Percentiles rank a stretch among this genome's conserved stretches.
Conservation (phyloP, 2,888 invertebrate genomes). For the Chouioia cunea region DNA sequence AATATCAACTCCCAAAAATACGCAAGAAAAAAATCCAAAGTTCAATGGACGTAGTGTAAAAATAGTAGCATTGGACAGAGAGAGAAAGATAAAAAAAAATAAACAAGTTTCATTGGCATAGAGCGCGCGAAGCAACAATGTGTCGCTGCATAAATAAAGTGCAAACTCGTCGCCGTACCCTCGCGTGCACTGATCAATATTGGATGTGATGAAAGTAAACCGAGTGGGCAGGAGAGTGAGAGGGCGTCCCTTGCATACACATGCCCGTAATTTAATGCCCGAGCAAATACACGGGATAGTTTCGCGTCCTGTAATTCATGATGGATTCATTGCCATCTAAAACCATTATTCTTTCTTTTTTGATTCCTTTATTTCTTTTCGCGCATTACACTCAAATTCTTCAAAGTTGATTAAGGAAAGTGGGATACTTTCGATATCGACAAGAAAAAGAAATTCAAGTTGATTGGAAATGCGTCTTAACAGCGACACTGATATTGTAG, state of each 20-base stretch:
- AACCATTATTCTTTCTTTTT: too few species aligned
- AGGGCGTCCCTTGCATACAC: neutral
- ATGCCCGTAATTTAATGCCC: slow-evolving; percentile 65
- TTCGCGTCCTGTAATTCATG: slow-evolving; percentile 55
- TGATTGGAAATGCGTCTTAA: neutral
- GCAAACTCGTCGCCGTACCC: slow-evolving; percentile 48
- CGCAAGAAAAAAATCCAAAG: neutral
- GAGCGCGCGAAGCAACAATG: slow-evolving; percentile 52
- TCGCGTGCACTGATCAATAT: slow-evolving; percentile 60
- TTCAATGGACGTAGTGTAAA: neutral
- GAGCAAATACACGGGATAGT: slow-evolving; percentile 63
- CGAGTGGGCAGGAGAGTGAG: slow-evolving; percentile 41
- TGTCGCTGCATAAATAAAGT: slow-evolving; percentile 61
- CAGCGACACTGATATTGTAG: neutral
- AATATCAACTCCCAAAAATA: too few species aligned
- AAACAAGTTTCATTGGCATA: neutral
- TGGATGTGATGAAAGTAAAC: slow-evolving; percentile 65
- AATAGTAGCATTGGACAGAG: slow-evolving; percentile 10
- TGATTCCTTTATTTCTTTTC: too few species aligned
- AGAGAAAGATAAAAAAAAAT: slow-evolving; percentile 30
- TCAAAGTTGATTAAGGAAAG: too few species aligned
- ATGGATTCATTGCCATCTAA: slow-evolving; percentile 51
- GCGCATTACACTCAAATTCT: too few species aligned
- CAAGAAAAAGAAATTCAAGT: too few species aligned
- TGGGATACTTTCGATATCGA: too few species aligned